A percentile compares a stretch with the other conserved stretches of the same genome.
Evolutionary conservation across 2,797 vertebrate genomes (phyloP).

Genomic region (Hemibagrus guttatus): DNA sequence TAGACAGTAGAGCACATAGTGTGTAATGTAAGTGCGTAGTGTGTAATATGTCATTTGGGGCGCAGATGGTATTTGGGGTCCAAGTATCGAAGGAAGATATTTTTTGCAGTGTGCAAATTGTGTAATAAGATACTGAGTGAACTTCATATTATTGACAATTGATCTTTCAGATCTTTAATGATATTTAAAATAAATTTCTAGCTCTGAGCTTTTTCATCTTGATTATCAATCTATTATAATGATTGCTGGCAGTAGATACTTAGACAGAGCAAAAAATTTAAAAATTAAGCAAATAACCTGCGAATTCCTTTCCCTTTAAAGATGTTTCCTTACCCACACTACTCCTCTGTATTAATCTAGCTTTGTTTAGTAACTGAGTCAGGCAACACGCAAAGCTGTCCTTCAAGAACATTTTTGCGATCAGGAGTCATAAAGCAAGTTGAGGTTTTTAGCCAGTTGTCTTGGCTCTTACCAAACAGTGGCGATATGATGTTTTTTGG

Average conservation of each 20-base stretch:
- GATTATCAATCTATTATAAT: background rate
- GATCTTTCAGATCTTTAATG: background rate
- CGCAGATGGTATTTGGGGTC: background rate
- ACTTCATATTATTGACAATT: background rate
- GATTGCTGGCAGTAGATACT: background rate
- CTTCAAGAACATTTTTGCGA: background rate
- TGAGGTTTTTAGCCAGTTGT: background rate
- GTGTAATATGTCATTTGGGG: no score
- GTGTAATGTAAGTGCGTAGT: no score
- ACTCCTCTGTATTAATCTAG: background rate
- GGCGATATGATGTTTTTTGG: background rate
- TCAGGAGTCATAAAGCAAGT: constrained; percentile 7
- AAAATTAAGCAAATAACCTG: background rate
- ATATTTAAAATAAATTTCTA: background rate
- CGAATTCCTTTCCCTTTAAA: background rate
- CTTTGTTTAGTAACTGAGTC: background rate
- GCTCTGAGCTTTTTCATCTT: background rate
- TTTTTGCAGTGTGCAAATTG: background rate
- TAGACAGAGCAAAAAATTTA: no score
- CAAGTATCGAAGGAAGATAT: background rate
- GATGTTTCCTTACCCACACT: background rate
- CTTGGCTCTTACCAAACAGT: background rate
- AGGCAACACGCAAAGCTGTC: background rate
- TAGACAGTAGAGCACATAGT: no score
- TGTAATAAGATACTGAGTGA: background rate